Percentiles rank a stretch among this genome's conserved stretches.
Evolutionary conservation across 2,888 invertebrate genomes (phyloP).

Genomic region (Acrobasis consociella): DNA sequence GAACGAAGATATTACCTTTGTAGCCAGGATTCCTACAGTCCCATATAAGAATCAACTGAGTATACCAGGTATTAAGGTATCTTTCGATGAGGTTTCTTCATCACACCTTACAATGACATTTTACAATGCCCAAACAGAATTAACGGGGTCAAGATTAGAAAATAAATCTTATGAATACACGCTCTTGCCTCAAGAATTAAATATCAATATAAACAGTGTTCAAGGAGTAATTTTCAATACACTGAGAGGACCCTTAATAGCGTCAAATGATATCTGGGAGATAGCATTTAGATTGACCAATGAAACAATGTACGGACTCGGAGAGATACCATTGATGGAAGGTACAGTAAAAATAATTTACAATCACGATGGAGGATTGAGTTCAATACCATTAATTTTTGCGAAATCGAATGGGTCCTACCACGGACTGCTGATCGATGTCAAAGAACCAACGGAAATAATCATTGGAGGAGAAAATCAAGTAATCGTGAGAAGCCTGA

Average conservation of each 20-base stretch:
- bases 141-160: constrained; percentile 48
- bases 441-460: constrained; percentile 80
- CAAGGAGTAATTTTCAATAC: constrained; percentile 76
- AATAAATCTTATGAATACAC: constrained; percentile 54
- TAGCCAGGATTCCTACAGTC: constrained; percentile 56
- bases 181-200: constrained; percentile 57
- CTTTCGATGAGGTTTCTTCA: constrained; percentile 62
- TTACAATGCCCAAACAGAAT: constrained; percentile 48
- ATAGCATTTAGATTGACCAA: constrained; percentile 79
- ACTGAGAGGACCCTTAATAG: constrained; percentile 81
- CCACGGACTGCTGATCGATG: constrained; percentile 81
- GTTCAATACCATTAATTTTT: constrained; percentile 76
- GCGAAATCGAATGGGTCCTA: constrained; percentile 76
- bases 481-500: constrained; percentile 81
- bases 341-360: constrained; percentile 70
- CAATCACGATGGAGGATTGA: constrained; percentile 66
- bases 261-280: constrained; percentile 84
- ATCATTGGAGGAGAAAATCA: constrained; percentile 76
- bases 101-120: constrained; percentile 64
- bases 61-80: constrained; percentile 49
- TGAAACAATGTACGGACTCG: constrained; percentile 81
- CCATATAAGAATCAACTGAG: constrained; percentile 58
- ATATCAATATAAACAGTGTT: constrained; percentile 49
- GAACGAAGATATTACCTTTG: constrained; percentile 55
- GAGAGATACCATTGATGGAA: constrained; percentile 66